Base-by-base conservation (phyloP, 2,113 vertebrate species). In the Ictidomys tridecemlineatus region DNA sequence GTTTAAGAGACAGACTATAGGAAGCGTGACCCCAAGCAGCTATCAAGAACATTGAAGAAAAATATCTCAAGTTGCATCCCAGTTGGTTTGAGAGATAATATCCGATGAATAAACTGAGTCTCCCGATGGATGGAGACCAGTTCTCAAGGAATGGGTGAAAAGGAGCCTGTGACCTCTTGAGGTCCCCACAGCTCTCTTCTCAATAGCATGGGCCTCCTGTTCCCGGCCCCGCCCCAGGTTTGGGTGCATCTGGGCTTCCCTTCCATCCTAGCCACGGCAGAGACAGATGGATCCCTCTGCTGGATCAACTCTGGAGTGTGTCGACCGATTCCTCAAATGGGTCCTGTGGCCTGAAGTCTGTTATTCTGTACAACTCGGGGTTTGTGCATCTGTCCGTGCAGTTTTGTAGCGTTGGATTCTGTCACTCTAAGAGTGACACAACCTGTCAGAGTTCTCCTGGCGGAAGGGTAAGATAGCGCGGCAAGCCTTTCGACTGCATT, bases 41-140 rank as follows among this genome's bases (percentile, higher is more conserved):
- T 92, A 28, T 93, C 11, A 67, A 77, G 61, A 91, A 42, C 11
- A 37, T 85, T 87, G 78, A 87, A 74, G 88, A 96, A 65, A 45
- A 77, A 48, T 74, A 65, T 34, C n/a, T 45, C 20, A 30, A 74
- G 42, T 72, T 96, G 56, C 42, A 42, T 6, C 34, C 93, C 22
- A 32, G 39, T 82, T 96, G 79, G 22, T 69, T 94, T 91, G 32
- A 85, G 74, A 76, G 20, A 79, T 70, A 34, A 37, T 58, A 8
- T 53, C 65, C 53, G 86, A 63, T 78, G 69, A 78, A 69, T 69
- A 69, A 58, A 67, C 28, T 22, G 61, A 93, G 34, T 72, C 51
- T 39, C 32, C 30, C 72, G 48, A 65, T 72, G 53, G 45, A 67
- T 58, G 69, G 45, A n/a, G 56, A 78, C 28, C 1, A 79, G 18